Conservation (phyloP, 2,113 vertebrate species). For the Jacana jacana region DNA sequence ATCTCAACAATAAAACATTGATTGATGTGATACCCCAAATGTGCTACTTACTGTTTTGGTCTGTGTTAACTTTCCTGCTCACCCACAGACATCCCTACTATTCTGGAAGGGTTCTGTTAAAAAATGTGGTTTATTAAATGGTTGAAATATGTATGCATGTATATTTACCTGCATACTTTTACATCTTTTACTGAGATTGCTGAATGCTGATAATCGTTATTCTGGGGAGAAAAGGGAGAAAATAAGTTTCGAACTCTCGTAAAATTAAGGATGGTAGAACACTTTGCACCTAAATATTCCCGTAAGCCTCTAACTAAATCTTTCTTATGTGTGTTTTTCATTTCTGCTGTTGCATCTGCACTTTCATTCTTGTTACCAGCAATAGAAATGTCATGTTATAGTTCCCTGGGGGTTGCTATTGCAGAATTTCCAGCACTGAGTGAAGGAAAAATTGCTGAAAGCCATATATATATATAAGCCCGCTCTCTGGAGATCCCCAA, state of each 20-base stretch:
- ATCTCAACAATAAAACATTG: background rate
- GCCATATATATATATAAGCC: background rate
- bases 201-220: background rate
- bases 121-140: background rate
- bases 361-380: conserved; percentile 40
- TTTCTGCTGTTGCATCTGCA: conserved; percentile 43
- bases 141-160: background rate
- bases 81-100: background rate
- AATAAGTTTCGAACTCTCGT: background rate
- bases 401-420: conserved; percentile 17
- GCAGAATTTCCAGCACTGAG: conserved; percentile 36
- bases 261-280: conserved; percentile 37
- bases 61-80: background rate
- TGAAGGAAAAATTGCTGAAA: conserved; percentile 39
- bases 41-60: background rate
- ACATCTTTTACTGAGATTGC: background rate
- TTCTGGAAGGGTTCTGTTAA: background rate
- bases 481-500: conserved; percentile 16
- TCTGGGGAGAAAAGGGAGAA: background rate
- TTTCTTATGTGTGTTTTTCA: conserved; percentile 15
- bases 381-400: conserved; percentile 17
- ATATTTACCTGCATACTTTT: background rate
- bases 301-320: background rate
- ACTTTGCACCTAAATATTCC: conserved; percentile 40
- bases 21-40: background rate